Evolutionary conservation across 2,888 invertebrate genomes (phyloP), one percentile per base, ranked within the genome.

Genomic region (Orthosia cruda): DNA sequence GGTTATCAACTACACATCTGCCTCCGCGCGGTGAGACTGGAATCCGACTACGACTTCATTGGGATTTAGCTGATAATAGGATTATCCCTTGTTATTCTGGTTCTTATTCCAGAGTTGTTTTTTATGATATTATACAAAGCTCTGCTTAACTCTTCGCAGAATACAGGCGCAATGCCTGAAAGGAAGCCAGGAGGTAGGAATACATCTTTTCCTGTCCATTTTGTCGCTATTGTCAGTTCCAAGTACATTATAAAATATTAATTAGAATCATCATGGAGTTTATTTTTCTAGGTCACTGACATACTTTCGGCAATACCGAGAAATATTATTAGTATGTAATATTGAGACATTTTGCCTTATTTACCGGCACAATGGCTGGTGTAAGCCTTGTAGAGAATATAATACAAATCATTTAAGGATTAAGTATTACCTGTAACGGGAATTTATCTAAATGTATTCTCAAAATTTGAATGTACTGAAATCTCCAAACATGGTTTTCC

Each of bases 281-380:
- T 86, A 85, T 85, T 86, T 85, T 82, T 86, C 80, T 85, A 77
- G 85, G 85, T 77, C 85, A 85, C 58, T 85, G 85, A 84, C 85
- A 85, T 61, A 85, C 74, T 77, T 85, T 85, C 32, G 66, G 72
- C 45, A 45, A 26, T 80, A 63, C 73, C 57, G 9, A 59, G 73
- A 66, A 81, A 54, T 58, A 47, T 52, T 58, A 54, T 55, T 52
- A 67, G 45, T 66, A 57, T 26, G 11, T 49, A 20, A 45, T 61
- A 63, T 59, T 18, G 12, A 15, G 45, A 50, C 4, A 15, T 78
- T 77, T 77, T 79, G 73, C 77, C 77, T 77, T 79, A 18, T 77
- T 79, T 79, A 64, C 47, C 5, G 7, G 4, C 15, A 9, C 0
- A 54, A 45, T n/a, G 45, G 5, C 4, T 15, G 15, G 50, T 23